These are phyloP conservation scores for Pipistrellus nathusii DNA, from an alignment of 2,797 vertebrate genomes.

Conservation along the genomic window DNA sequence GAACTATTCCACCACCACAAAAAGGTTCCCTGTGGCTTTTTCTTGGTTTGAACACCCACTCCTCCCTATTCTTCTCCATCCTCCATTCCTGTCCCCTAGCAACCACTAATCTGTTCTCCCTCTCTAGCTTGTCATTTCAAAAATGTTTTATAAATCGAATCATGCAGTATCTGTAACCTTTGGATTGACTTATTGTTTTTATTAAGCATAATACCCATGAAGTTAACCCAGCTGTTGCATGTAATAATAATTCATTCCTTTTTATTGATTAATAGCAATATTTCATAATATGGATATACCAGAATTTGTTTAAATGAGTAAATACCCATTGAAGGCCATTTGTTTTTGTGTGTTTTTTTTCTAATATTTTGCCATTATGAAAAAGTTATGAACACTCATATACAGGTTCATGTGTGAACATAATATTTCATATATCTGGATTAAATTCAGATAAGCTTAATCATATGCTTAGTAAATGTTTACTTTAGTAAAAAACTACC, in stretches of 20 bases:
- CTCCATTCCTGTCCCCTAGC: neutral
- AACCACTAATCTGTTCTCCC: neutral
- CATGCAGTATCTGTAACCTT: neutral
- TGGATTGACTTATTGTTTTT: neutral
- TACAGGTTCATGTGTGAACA: too few species aligned
- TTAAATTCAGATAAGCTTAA: too few species aligned
- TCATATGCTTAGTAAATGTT: too few species aligned
- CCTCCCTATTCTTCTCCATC: neutral
- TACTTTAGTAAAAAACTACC: too few species aligned
- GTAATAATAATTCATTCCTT: neutral
- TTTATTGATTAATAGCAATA: neutral
- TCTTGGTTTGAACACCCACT: neutral
- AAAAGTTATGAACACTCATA: too few species aligned
- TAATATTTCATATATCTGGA: too few species aligned
- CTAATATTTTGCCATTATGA: too few species aligned
- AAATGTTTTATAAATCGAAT: neutral
- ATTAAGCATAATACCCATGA: neutral
- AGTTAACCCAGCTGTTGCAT: neutral
- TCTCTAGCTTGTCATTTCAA: neutral
- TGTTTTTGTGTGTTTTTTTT: neutral
- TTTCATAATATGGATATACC: neutral
- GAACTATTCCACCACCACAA: neutral
- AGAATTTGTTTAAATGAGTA: slow-evolving; percentile 24
- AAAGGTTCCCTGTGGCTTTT: neutral
- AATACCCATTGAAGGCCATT: neutral